Percentiles rank a stretch among this genome's conserved stretches.
phyloP scores from a whole-genome alignment of 1,140 invertebrate species.

The Heliothis virescens region DNA sequence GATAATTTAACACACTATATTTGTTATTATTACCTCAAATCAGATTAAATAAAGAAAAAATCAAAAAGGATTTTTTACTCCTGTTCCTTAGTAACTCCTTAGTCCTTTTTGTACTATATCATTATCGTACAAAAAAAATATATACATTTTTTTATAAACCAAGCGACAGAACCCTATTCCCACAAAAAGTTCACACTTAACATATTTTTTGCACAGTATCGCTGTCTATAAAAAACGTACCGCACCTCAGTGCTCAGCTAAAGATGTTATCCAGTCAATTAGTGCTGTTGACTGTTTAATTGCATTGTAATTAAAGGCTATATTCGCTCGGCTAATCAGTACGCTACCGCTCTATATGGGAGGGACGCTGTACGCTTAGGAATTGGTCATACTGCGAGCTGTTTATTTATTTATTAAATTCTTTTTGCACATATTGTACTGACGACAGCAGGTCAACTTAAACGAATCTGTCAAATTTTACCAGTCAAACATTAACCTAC shows the following conservation, averaged over 20 bases:
- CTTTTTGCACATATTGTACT: too few species aligned
- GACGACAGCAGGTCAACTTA: too few species aligned
- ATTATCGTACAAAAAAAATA: too few species aligned
- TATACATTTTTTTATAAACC: background rate
- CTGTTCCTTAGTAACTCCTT: too few species aligned
- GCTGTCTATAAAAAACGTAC: slow-evolving; percentile 57
- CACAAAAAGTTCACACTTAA: slow-evolving; percentile 49
- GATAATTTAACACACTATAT: too few species aligned
- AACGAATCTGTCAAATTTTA: too few species aligned
- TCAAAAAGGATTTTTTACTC: too few species aligned
- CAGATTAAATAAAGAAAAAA: too few species aligned
- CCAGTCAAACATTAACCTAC: too few species aligned
- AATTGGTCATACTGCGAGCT: slow-evolving; percentile 7
- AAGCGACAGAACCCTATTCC: slow-evolving; percentile 5
- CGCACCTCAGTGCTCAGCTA: slow-evolving; percentile 53
- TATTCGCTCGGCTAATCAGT: slow-evolving; percentile 65
- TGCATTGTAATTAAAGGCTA: slow-evolving; percentile 72
- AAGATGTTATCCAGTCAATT: slow-evolving; percentile 66
- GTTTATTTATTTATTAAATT: too few species aligned
- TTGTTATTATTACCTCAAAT: too few species aligned
- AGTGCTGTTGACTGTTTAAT: slow-evolving; percentile 69
- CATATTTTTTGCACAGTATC: slow-evolving; percentile 57
- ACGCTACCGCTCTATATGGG: slow-evolving; percentile 69
- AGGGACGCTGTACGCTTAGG: slow-evolving; percentile 47
- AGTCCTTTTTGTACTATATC: too few species aligned